Conservation (phyloP, 2,113 vertebrate genomes). For the Phyllostomus hastatus region DNA sequence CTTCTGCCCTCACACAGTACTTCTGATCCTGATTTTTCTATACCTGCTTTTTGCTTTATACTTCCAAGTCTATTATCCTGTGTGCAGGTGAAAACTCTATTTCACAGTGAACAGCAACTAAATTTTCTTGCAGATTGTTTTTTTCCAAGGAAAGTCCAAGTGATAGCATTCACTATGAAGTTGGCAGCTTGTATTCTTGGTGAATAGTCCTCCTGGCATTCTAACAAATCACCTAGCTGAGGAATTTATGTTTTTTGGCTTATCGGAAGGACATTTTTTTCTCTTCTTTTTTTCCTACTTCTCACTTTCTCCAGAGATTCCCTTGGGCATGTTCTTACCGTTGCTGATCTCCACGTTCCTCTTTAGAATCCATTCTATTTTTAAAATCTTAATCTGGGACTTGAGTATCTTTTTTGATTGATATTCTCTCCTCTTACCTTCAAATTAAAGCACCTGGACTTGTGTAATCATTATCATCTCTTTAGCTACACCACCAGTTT, state of each 20-base stretch:
- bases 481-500: background rate
- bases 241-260: background rate
- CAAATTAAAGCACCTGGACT: background rate
- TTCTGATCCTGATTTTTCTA: background rate
- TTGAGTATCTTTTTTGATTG: background rate
- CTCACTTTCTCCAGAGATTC: background rate
- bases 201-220: background rate
- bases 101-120: conserved; percentile 7
- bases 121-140: background rate
- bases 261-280: background rate
- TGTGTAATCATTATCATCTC: background rate
- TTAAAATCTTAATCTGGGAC: background rate
- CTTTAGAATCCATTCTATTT: background rate
- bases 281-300: background rate
- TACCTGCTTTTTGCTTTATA: background rate
- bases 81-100: background rate
- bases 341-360: background rate
- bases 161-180: conserved; percentile 1
- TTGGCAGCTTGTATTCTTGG: background rate
- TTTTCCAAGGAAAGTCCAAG: background rate
- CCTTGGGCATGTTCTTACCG: background rate
- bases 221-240: background rate
- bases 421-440: background rate
- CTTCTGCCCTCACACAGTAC: background rate
- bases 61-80: background rate